Base-by-base conservation (phyloP, 1,140 invertebrate species). In the Eciton burchellii region DNA sequence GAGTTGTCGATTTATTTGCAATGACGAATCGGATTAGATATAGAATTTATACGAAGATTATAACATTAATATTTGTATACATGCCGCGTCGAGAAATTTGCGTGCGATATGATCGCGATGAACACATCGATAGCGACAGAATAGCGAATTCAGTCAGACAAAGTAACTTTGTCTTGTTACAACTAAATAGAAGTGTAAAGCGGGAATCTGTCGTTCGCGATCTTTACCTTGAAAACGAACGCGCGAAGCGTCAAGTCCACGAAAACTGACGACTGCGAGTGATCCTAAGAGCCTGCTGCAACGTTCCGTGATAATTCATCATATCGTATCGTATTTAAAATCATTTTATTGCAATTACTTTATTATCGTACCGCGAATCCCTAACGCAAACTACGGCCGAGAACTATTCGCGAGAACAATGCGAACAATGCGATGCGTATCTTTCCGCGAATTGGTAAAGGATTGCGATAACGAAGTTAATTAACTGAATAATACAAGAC, bases 1-100 rank as follows among this genome's bases (percentile, higher is more conserved):
- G 26, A 4, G 41, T 35, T n/a, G 43, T 24, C 5, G 57, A 65
- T 52, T 9, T 8, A 5, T 65, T 76, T 65, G 21, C 35, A 26
- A 52, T 12, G 54, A 41, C 26, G 49, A 65, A 76, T 65, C 24
- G 52, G 49, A 65, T 76, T 52, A 52, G 12, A 76, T 35, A 29
- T n/a, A n/a, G 11, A 52, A 52, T 49, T 47, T 12, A 19, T 5
- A n/a, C 16, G 41, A 11, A 29, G 21, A 62, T 49, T 62, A 14
- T 43, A 24, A 35, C 4, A 41, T 0, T 19, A n/a, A 12, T 26
- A 19, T 26, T 21, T 14, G n/a, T 16, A 52, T 5, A 21, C 43
- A 24, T 35, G 35, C 35, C 6, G 12, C 19, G 1, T 29, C n/a
- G 9, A 12, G 52, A 26, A n/a, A 52, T 21, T 16, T 21, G 11